Evolutionary conservation across 2,888 invertebrate species (phyloP), one percentile per base, ranked within the genome.

Genomic region (Drosophila kambysellisi): DNA sequence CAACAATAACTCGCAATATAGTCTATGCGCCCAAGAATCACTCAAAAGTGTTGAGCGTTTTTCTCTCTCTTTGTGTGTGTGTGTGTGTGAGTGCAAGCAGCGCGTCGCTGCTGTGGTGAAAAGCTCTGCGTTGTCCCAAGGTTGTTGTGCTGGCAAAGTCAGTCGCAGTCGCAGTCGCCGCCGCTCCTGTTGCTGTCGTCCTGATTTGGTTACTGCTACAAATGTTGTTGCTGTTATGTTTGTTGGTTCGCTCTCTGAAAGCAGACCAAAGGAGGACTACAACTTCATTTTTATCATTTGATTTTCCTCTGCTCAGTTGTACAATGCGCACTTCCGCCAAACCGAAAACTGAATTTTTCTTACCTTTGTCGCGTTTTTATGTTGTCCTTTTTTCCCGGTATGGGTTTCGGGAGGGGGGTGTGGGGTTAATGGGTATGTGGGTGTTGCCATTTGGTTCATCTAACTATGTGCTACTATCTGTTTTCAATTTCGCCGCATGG

Each of bases 271-370:
- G 30, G 37, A 57, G 66, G 69, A 69, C 83, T 70, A 81, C 72
- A 76, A 84, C 80, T 89, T 85, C 82, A 85, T 85, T 84, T 82
- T 82, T 86, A 89, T 86, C 85, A 86, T 85, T 89, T 89, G 90
- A 86, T 86, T 86, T 89, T 89, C 80, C 85, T 15, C 15, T 82
- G 83, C 76, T 63, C 78, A 82, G 81, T 88, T 80, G 78, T 82
- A 85, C 88, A 86, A 88, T 76, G 82, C 85, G 69, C 74, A 85
- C 88, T 82, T 89, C 90, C 90, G 88, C 66, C 74, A 78, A 75
- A 84, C 50, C 57, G 9, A 57, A 74, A 89, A 76, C 71, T 54
- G 64, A 64, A 76, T 74, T 74, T 75, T 80, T 77, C 53, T 37
- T 60, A 58, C 70, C 71, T 70, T 88, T 79, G 61, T 52, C 62